phyloP scores from a whole-genome alignment of 2,888 invertebrate species.

The Lithophane leautieri region DNA sequence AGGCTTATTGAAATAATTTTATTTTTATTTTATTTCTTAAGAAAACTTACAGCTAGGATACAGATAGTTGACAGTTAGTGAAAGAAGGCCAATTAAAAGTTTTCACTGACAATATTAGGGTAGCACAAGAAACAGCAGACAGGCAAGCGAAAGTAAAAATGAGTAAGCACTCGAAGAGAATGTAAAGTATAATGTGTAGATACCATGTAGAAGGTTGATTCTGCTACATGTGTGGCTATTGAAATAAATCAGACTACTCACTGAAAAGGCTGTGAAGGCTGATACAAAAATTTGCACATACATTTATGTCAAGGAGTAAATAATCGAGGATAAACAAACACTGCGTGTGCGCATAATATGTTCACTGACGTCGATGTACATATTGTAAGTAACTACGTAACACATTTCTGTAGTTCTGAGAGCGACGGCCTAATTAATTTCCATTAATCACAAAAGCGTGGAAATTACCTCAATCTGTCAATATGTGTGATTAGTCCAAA shows the following conservation, averaged over 20 bases:
- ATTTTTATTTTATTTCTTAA: too few relatives aligned
- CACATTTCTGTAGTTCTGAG: constrained; percentile 61
- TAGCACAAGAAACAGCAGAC: too few relatives aligned
- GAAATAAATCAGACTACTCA: constrained; percentile 14
- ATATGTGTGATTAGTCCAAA: not conserved
- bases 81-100: too few relatives aligned
- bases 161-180: too few relatives aligned
- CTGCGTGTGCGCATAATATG: constrained; percentile 71
- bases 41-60: too few relatives aligned
- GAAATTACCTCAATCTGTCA: constrained; percentile 22
- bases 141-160: too few relatives aligned
- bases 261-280: constrained; percentile 38
- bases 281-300: constrained; percentile 64
- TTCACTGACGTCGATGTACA: constrained; percentile 67
- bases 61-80: too few relatives aligned
- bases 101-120: too few relatives aligned
- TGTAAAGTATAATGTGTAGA: not conserved
- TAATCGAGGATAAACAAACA: constrained; percentile 80
- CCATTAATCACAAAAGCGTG: constrained; percentile 43
- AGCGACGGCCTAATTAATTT: constrained; percentile 71
- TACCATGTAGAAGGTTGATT: not conserved
- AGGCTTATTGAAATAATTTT: constrained; percentile 6
- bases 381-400: constrained; percentile 61
- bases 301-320: constrained; percentile 80
- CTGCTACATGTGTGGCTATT: not conserved